Evolutionary conservation across 2,797 vertebrate genomes (phyloP).

Genomic region (Galagoides demidoff): DNA sequence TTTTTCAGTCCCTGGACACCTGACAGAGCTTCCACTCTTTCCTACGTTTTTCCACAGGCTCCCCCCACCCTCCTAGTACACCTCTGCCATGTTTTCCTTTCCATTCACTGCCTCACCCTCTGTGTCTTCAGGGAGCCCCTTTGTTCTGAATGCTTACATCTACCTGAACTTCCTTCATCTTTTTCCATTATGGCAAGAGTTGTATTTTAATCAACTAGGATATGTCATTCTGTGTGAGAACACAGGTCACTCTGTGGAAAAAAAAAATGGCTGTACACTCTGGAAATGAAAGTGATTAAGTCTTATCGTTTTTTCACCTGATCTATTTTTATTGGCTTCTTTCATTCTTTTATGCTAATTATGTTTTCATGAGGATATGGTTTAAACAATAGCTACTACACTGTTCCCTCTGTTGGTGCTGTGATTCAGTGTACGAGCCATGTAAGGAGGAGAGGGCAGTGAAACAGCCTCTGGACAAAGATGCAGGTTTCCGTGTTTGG

Average conservation of each 20-base stretch:
- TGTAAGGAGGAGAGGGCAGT: not conserved
- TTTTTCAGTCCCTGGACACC: conserved; percentile 56
- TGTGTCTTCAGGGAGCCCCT: not conserved
- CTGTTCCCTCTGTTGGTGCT: not conserved
- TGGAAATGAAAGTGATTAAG: not conserved
- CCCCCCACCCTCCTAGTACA: not conserved
- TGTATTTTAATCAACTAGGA: conserved; percentile 7
- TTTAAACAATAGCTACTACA: not conserved
- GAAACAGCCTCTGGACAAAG: not conserved
- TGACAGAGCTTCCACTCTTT: conserved; percentile 18
- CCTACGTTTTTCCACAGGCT: not conserved
- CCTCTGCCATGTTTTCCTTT: not conserved
- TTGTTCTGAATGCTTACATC: not conserved
- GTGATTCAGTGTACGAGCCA: not conserved
- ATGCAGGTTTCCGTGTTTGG: not conserved
- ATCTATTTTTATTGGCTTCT: not conserved
- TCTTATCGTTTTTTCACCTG: conserved; percentile 14
- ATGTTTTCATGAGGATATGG: not conserved
- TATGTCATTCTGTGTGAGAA: not conserved
- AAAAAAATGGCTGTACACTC: not conserved
- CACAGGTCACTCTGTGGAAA: not conserved
- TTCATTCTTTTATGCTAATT: not conserved
- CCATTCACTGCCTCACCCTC: not conserved
- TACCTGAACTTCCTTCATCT: not conserved
- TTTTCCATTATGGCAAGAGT: not conserved